A percentile compares a stretch with the other conserved stretches of the same genome.
phyloP scores from a whole-genome alignment of 2,888 invertebrate species.

The Strigamia transsilvanica region DNA sequence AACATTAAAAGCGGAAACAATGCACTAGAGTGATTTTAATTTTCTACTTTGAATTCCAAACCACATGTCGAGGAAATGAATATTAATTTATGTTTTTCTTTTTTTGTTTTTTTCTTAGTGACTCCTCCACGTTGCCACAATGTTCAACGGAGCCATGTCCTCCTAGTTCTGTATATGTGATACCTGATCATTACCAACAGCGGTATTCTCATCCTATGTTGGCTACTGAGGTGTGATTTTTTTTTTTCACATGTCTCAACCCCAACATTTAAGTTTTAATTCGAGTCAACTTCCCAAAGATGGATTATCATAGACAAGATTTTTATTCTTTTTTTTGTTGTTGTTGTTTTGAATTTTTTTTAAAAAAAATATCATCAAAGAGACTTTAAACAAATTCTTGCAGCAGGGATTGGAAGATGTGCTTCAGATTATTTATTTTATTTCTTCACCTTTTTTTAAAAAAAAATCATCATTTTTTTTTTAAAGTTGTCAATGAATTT shows the following conservation, averaged over 20 bases:
- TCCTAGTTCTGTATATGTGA: conserved; percentile 53
- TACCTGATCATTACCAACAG: conserved; percentile 54
- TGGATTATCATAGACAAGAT: conserved; percentile 49
- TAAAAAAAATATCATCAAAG: not conserved
- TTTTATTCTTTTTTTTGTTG: not conserved
- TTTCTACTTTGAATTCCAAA: conserved; percentile 16
- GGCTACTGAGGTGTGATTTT: conserved; percentile 52
- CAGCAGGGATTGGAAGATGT: conserved; percentile 46
- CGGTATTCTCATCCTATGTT: conserved; percentile 52
- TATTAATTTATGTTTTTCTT: conserved; percentile 14
- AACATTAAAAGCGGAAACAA: conserved; percentile 16
- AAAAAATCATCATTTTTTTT: conserved; percentile 10
- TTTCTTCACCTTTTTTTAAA: not conserved
- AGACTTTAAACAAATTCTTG: conserved; percentile 38
- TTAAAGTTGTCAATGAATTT: not conserved
- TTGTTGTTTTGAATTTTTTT: conserved; percentile 20
- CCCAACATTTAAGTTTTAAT: conserved; percentile 23
- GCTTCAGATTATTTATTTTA: conserved; percentile 41
- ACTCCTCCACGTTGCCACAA: conserved; percentile 50
- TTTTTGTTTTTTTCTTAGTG: conserved; percentile 50
- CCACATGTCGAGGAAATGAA: conserved; percentile 7
- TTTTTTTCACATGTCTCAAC: conserved; percentile 7
- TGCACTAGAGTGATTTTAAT: conserved; percentile 18
- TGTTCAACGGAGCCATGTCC: conserved; percentile 48
- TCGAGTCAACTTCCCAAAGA: conserved; percentile 55